Base-by-base conservation (phyloP, 2,888 invertebrate genomes). In the Margaritifera margaritifera region DNA sequence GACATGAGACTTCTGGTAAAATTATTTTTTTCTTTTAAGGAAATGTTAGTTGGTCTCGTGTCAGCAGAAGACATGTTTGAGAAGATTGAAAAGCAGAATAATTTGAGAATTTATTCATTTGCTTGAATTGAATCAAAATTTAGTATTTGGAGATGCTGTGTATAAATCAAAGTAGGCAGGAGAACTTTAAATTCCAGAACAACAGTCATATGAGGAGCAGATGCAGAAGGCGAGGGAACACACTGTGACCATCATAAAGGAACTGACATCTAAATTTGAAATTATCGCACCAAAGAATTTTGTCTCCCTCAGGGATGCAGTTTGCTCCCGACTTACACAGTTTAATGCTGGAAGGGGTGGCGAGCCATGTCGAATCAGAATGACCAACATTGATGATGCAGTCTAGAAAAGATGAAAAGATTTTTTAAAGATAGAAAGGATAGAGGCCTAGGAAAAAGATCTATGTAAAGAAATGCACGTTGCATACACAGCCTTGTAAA, bases 331-430 rank as follows among this genome's bases (percentile, higher is more conserved):
- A 58, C 56, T 76, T 15, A 71, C 76, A 19, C 19, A 74, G 24
- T 74, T 74, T 61, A 77, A 77, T 62, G 77, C 70, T 11, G 55
- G 71, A 54, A 63, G 74, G 42, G 74, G 72, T 53, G 69, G 74
- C 15, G 69, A 76, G 56, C 70, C 72, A 19, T 66, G 77, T 51
- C 56, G 70, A 51, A 42, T 71, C 31, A 66, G 66, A 58, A n/a
- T 71, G 18, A 24, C 27, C 5, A 68, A 75, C 6, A 69, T 27
- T 62, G 8, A 53, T 18, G 65, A 71, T 66, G 66, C 62, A 18
- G 52, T 50, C 19, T 18, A 56, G 25, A 64, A 25, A 22, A 60
- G 27, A 62, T 77, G 77, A 74, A 25, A 74, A 27, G 64, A 72
- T 53, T 27, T 25, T 31, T 31, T n/a, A 11, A 15, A 19, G 51